Percentiles rank a stretch among this genome's conserved stretches.
phyloP scores from a whole-genome alignment of 2,888 invertebrate species.

The Thalpophila matura region DNA sequence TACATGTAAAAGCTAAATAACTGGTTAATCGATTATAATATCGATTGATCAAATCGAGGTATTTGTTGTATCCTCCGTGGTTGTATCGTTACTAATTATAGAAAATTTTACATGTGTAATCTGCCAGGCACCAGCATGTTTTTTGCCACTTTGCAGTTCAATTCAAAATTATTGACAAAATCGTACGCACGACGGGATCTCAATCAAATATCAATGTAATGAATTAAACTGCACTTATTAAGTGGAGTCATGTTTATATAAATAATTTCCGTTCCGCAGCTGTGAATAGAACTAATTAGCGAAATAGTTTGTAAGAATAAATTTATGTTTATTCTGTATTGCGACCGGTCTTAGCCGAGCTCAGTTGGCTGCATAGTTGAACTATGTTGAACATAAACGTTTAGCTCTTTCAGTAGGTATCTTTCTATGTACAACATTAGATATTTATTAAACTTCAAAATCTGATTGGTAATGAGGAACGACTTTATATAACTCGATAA shows the following conservation, averaged over 20 bases:
- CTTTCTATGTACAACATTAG: conserved; percentile 12
- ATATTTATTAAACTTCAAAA: conserved; percentile 22
- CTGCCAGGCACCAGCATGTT: conserved; percentile 62
- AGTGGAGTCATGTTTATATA: conserved; percentile 76
- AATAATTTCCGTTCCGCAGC: conserved; percentile 86
- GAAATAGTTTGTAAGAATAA: conserved; percentile 75
- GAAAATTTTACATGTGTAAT: conserved; percentile 23
- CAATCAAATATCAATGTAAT: conserved; percentile 75
- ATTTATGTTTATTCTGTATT: conserved; percentile 59
- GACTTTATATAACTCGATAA: background rate
- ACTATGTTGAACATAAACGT: conserved; percentile 12
- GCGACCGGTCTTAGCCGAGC: conserved; percentile 60
- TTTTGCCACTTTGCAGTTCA: conserved; percentile 67
- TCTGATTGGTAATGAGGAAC: conserved; percentile 19
- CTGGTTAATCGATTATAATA: conserved; percentile 36
- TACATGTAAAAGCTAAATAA: conserved; percentile 28
- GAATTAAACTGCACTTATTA: conserved; percentile 68
- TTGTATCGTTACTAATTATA: conserved; percentile 37
- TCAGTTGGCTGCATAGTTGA: conserved; percentile 32
- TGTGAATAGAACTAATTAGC: conserved; percentile 85
- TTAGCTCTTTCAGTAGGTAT: conserved; percentile 26
- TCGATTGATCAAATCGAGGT: conserved; percentile 35
- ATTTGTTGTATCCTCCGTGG: too few species aligned
- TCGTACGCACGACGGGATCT: conserved; percentile 81
- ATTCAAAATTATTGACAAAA: conserved; percentile 66